Evolutionary conservation across 2,797 vertebrate species (phyloP), one percentile per base, ranked within the genome.

Genomic region (Spinus olivaceus): DNA sequence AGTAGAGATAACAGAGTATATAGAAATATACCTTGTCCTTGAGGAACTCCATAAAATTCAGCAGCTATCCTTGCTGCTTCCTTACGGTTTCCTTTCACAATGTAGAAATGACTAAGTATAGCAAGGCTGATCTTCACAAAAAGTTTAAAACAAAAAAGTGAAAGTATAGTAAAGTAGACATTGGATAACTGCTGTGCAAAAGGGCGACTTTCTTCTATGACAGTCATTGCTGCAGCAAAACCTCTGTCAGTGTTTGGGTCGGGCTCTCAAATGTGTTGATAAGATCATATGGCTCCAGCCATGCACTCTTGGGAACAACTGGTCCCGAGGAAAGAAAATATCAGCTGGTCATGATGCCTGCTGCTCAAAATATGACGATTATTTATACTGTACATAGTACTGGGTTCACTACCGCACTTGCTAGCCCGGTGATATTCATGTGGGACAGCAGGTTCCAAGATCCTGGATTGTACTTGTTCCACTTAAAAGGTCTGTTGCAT

Each of bases 101-200:
- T 98, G 97, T 99, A 99, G 98, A 99, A 99, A 95, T 99, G 98
- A 60, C 99, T 98, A 50, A 99, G 98, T 92, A 99, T 98, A 97
- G 98, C 99, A 1, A 99, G 99, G 92, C 99, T 99, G 95, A 99
- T 99, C 98, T 99, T 99, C 94, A 99, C 98, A 92, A 99, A 99
- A 88, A 99, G 98, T 91, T 99, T 99, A 96, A 99, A 99, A 97
- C 99, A 99, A 97, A 99, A 99, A 84, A 99, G 98, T 10, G 99
- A 99, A 94, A 99, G 98, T 95, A 99, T 99, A 51, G 99, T 99
- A 96, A 99, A 98, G 98, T 99, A 99, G 97, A 99, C 99, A 97
- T 99, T 99, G 95, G 98, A 98, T 95, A 99, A 97, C 96, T 98
- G 99, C 87, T 98, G 98, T 49, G 98, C 97, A 69, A 99, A 99